These are phyloP conservation scores for Equus quagga DNA, from an alignment of 2,113 vertebrate species.

Conservation along the genomic window DNA sequence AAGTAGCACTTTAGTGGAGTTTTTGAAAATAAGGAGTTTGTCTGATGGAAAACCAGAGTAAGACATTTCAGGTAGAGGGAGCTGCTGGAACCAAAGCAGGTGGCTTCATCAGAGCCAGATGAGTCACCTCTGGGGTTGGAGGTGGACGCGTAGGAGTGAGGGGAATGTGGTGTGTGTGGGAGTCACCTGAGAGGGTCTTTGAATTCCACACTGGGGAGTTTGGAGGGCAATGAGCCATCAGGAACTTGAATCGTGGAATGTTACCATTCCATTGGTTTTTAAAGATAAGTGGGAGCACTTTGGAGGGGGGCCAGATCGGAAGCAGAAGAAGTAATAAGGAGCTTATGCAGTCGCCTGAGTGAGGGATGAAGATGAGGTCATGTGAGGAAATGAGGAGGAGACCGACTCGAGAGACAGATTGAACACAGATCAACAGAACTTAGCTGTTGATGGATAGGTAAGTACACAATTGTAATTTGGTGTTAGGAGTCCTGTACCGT, in stretches of 20 bases:
- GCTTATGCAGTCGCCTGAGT: neutral
- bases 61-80: neutral
- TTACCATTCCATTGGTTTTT: neutral
- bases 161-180: neutral
- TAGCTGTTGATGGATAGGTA: neutral
- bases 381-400: neutral
- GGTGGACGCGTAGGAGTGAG: neutral
- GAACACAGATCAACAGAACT: neutral
- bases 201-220: neutral
- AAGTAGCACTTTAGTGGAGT: neutral
- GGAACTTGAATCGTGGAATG: neutral
- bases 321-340: neutral
- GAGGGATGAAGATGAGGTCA: neutral
- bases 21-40: slow-evolving; percentile 46
- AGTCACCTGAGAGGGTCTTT: neutral
- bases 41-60: neutral
- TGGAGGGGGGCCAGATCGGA: neutral
- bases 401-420: neutral
- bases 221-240: neutral
- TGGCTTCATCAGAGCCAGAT: neutral
- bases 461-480: neutral
- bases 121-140: neutral
- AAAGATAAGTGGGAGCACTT: neutral
- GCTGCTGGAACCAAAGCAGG: neutral
- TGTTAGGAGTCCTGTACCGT: neutral